Conservation (phyloP, 2,888 invertebrate species). For the Athripsodes cinereus region DNA sequence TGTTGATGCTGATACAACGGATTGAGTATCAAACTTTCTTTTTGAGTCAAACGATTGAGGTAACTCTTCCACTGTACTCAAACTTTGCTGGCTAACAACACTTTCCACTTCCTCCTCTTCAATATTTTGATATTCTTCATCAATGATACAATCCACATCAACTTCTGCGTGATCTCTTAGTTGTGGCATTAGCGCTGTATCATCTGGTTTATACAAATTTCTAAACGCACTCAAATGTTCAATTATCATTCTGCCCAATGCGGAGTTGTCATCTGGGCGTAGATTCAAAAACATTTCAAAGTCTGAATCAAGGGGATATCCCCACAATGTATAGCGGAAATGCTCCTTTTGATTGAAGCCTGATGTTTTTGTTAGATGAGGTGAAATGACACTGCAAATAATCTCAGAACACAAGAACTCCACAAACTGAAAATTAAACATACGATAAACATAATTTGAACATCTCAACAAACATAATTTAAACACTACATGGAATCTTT, state of each 20-base stretch:
- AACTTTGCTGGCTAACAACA: conserved; percentile 15
- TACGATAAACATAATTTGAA: too few species aligned
- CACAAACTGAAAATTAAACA: conserved; percentile 43
- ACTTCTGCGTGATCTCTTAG: conserved; percentile 10
- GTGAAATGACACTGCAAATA: conserved; percentile 49
- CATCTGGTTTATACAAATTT: conserved; percentile 44
- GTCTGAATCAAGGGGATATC: conserved; percentile 51
- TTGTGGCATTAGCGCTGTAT: conserved; percentile 30
- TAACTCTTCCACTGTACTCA: conserved; percentile 8
- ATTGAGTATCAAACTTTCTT: conserved; percentile 42
- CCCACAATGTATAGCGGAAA: conserved; percentile 52
- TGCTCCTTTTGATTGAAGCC: conserved; percentile 48
- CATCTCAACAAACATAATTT: too few species aligned
- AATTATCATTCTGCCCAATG: conserved; percentile 50
- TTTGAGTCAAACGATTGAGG: not conserved
- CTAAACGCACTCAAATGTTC: conserved; percentile 50
- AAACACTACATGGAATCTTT: too few species aligned
- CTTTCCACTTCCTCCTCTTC: conserved; percentile 41
- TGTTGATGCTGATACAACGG: conserved; percentile 37
- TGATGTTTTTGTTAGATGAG: conserved; percentile 45
- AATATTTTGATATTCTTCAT: conserved; percentile 47
- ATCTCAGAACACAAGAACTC: conserved; percentile 60
- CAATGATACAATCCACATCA: conserved; percentile 43
- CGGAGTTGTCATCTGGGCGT: conserved; percentile 52
- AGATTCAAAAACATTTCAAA: conserved; percentile 54